Base-by-base conservation (phyloP, 1,140 invertebrate species). In the Heliconius melpomene region DNA sequence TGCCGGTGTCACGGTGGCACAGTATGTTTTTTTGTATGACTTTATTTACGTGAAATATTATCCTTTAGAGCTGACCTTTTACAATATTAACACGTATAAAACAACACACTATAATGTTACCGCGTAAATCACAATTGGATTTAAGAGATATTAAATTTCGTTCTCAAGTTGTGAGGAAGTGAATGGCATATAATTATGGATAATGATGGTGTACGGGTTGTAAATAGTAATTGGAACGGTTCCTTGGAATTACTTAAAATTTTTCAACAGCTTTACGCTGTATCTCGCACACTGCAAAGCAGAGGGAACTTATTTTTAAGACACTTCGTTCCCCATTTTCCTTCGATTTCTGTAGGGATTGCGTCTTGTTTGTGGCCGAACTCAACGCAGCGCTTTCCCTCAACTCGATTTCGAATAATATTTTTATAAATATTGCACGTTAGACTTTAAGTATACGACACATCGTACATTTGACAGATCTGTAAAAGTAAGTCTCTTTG, bases 31-130 rank as follows among this genome's bases (percentile, higher is more conserved):
- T 78, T 57, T 23, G 74, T 77, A 79, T 78, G 52, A 74, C 81
- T 78, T 81, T 77, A 81, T 81, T 80, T 77, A 75, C 75, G 26
- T 79, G 80, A 78, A 83, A 83, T 70, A 78, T 78, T 83, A 83
- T 83, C 76, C 82, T 81, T 66, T 73, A 66, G 8, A 75, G 72
- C 60, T 82, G 80, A 82, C 80, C 80, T 82, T 82, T 82, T 79
- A 74, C 60, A 29, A 73, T 70, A 78, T 77, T 81, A 74, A 77
- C 74, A 73, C 75, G 79, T 76, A 77, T 74, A 81, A 81, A 77
- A 77, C 72, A 81, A 81, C n/a, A 57, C 74, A 54, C 36, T 50
- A 73, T 72, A 77, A 74, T 79, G 73, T 79, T 79, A 75, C 26
- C 74, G 54, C 73, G 78, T 79, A 71, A 71, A 79, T 79, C 78